phyloP scores from a whole-genome alignment of 1,140 invertebrate species.

The Acromyrmex echinatior region DNA sequence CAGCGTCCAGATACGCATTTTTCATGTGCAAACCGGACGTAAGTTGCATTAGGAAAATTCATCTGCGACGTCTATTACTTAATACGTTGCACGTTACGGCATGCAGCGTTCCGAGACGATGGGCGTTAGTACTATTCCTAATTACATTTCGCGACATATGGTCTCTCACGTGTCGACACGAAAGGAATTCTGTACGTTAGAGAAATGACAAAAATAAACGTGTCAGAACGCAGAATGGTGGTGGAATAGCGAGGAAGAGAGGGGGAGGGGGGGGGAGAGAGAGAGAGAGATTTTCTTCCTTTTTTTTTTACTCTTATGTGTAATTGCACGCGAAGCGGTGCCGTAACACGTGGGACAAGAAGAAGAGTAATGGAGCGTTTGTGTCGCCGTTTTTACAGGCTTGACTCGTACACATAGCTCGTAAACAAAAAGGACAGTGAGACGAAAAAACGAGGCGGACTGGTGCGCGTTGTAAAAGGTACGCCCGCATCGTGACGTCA shows the following conservation, averaged over 20 bases:
- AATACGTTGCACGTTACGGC: constrained; percentile 12
- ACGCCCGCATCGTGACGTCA: constrained; percentile 57
- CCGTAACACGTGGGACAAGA: constrained; percentile 56
- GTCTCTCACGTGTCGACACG: constrained; percentile 38
- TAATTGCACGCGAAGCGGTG: constrained; percentile 72
- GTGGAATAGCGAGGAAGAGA: background rate
- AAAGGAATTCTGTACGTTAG: constrained; percentile 41
- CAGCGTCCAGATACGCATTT: background rate
- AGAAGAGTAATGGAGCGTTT: constrained; percentile 68
- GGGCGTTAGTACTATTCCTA: constrained; percentile 40
- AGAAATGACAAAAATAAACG: constrained; percentile 64
- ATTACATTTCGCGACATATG: constrained; percentile 54
- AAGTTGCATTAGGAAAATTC: constrained; percentile 32
- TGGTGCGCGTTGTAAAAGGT: constrained; percentile 42
- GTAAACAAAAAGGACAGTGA: constrained; percentile 54
- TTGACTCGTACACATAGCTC: constrained; percentile 35
- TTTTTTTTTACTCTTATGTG: constrained; percentile 61
- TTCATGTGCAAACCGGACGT: background rate
- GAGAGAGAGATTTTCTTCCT: constrained; percentile 9
- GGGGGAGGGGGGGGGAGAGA: background rate
- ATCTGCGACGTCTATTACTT: constrained; percentile 17
- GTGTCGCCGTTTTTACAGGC: constrained; percentile 65
- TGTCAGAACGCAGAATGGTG: background rate
- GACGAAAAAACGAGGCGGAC: constrained; percentile 3
- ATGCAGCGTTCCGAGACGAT: constrained; percentile 23